Base-by-base conservation (phyloP, 2,888 invertebrate species). In the Scaptomyza tumidula region DNA sequence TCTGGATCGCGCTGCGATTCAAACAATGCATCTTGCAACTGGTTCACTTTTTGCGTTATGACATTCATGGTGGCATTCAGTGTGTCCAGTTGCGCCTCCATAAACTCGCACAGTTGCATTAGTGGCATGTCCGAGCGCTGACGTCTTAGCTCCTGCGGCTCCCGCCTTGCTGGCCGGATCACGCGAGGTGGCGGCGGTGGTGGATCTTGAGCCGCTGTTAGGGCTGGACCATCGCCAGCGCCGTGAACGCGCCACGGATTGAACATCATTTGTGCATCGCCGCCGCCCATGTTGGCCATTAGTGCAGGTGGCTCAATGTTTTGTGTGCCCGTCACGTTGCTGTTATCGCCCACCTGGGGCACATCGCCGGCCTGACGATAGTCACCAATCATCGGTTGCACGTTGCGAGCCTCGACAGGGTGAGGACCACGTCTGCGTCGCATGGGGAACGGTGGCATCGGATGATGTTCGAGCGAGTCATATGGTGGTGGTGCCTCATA, bases 241-340 rank as follows among this genome's bases (percentile, higher is more conserved):
- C 75, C 63, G 0, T 49, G 54, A 37, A 46, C 11, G 16, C 54
- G 45, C 48, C 35, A 16, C 53, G 4, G 55, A 29, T 10, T 16
- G 16, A 9, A 31, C 2, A 72, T 39, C 0, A 64, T 16, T 37
- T 68, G 73, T 0, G 78, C 82, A 74, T 66, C 82, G 39, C 78
- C 82, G 5, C 66, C 79, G 33, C 66, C 82, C 52, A 63, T 41
- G 9, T 57, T 60, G 3, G 63, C 60, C 58, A 64, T 70, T 6
- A 59, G 61, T 10, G 70, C 70, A 27, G 45, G 11, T 0, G 58
- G 60, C 0, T 44, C 44, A 0, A 60, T 60, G 0, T 58, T 57
- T 4, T 64, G 81, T 48, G 44, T 54, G 57, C 78, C 81, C 35
- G 65, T 52, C 48, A 80, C 56, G 10, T 33, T 53, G 48, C 57